phyloP scores from a whole-genome alignment of 2,113 vertebrate species.

The Nothocercus nigrocapillus region DNA sequence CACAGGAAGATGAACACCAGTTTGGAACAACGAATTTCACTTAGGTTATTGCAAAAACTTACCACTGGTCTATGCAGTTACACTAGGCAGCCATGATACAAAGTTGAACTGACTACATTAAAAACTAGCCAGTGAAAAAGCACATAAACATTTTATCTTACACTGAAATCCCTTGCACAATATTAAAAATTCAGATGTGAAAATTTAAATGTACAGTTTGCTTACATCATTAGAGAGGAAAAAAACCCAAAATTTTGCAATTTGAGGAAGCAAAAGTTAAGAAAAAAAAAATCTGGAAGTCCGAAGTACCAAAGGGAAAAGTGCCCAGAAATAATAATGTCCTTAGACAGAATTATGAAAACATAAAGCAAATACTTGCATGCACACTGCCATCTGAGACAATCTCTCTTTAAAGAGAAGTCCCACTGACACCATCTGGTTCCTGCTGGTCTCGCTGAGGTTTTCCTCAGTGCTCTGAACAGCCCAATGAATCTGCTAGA shows the following conservation, averaged over 20 bases:
- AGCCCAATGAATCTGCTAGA: not conserved
- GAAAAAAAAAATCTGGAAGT: not conserved
- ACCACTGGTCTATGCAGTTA: not conserved
- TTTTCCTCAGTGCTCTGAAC: not conserved
- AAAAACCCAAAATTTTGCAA: not conserved
- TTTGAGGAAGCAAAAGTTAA: not conserved
- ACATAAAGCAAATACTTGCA: not conserved
- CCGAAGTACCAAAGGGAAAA: not conserved
- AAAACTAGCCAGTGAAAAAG: not conserved
- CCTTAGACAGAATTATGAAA: not conserved
- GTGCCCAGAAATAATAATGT: not conserved
- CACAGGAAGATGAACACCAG: not conserved
- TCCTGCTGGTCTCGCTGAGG: not conserved
- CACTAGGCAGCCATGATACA: not conserved
- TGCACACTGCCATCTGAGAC: not conserved
- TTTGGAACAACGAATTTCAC: not conserved
- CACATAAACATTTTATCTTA: not conserved
- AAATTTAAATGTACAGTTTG: not conserved
- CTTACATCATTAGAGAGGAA: not conserved
- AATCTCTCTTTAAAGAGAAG: not conserved
- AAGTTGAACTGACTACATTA: not conserved
- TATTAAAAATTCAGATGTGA: not conserved
- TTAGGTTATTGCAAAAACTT: not conserved
- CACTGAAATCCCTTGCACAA: not conserved
- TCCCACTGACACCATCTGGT: not conserved